phyloP scores from a whole-genome alignment of 1,140 invertebrate species.

The Parapsyche elsis region DNA sequence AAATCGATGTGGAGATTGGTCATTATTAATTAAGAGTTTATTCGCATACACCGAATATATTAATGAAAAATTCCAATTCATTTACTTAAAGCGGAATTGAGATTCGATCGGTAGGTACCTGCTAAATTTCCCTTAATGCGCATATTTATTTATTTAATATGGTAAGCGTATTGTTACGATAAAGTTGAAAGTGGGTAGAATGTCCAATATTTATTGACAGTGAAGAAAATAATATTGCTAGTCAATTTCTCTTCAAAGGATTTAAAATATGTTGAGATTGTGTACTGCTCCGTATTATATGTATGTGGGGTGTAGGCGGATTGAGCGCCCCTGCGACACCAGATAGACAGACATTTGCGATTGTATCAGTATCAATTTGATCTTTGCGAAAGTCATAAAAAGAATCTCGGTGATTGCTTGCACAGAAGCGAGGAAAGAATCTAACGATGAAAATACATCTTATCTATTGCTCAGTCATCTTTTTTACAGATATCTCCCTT shows the following conservation, averaged over 20 bases:
- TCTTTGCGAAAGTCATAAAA: constrained; percentile 57
- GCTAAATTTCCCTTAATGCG: too few species aligned
- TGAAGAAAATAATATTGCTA: too few species aligned
- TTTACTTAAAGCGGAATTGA: too few species aligned
- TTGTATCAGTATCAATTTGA: constrained; percentile 57
- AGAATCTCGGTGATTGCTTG: constrained; percentile 54
- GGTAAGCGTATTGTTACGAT: too few species aligned
- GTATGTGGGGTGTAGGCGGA: neutral
- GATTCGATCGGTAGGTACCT: too few species aligned
- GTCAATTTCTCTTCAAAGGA: neutral
- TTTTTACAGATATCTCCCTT: constrained; percentile 53
- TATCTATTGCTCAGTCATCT: constrained; percentile 57
- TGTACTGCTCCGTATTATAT: too few species aligned
- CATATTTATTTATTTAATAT: too few species aligned
- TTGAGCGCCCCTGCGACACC: constrained; percentile 3
- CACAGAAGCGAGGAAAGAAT: constrained; percentile 48
- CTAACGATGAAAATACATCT: constrained; percentile 55
- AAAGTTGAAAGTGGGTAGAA: too few species aligned
- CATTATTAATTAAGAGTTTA: neutral
- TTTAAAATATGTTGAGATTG: too few species aligned
- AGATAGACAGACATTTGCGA: constrained; percentile 49
- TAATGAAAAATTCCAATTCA: too few species aligned
- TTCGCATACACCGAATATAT: too few species aligned
- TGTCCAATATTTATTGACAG: too few species aligned
- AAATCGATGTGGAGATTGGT: neutral